Percentiles rank a stretch among this genome's conserved stretches.
Evolutionary conservation across 2,113 vertebrate species (phyloP).

Genomic region (Melozone crissalis): DNA sequence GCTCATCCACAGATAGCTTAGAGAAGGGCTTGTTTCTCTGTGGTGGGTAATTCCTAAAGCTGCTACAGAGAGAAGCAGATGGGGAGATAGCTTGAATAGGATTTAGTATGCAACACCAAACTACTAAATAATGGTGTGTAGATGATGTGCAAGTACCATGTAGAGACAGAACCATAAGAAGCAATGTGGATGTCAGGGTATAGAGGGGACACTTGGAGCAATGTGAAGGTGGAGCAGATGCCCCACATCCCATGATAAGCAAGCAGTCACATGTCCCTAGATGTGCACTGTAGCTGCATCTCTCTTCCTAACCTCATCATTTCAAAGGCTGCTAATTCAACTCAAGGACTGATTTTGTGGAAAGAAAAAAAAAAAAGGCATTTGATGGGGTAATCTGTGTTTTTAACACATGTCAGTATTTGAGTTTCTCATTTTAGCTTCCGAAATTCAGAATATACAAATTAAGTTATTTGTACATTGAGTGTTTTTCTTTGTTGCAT

Average conservation of each 20-base stretch:
- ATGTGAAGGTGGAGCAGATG: background rate
- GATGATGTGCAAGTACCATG: background rate
- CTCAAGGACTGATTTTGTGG: background rate
- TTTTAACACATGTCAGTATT: background rate
- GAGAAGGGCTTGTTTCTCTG: background rate
- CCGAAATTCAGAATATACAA: background rate
- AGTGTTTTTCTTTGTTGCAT: constrained; percentile 2
- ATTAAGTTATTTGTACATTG: background rate
- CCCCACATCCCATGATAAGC: background rate
- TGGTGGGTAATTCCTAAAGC: background rate
- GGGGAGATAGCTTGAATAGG: background rate
- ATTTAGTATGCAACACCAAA: background rate
- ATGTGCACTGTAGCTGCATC: background rate
- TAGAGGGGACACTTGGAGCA: background rate
- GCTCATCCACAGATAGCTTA: background rate
- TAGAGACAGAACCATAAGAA: background rate
- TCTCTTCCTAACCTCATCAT: background rate
- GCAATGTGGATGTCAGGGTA: background rate
- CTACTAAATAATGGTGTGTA: background rate
- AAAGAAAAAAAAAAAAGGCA: background rate
- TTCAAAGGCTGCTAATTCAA: background rate
- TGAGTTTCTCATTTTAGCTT: constrained; percentile 1
- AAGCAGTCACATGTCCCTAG: background rate
- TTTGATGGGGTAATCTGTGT: background rate
- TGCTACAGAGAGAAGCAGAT: background rate